Conservation (phyloP, 2,888 invertebrate genomes). For the Cabera pusaria region DNA sequence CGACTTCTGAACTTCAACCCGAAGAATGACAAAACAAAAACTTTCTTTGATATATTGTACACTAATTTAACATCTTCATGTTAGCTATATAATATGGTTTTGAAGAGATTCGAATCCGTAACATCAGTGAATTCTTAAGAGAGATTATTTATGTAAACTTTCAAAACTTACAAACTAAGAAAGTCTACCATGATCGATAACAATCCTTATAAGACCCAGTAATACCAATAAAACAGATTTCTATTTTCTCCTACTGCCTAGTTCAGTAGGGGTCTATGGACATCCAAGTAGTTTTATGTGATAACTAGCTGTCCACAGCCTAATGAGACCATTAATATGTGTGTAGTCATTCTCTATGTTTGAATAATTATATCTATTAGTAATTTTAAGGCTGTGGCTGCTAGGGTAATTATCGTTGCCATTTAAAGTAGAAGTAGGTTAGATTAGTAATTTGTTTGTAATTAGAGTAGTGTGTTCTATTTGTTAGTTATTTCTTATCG, state of each 20-base stretch:
- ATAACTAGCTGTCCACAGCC: slow-evolving; percentile 40
- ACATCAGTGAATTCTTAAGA: too few species aligned
- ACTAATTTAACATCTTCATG: too few species aligned
- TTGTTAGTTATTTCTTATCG: slow-evolving; percentile 3
- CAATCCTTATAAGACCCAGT: slow-evolving; percentile 6
- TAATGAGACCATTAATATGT: slow-evolving; percentile 52
- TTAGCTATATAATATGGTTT: too few species aligned
- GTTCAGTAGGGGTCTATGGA: slow-evolving; percentile 33
- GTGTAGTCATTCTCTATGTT: slow-evolving; percentile 12
- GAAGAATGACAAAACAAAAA: too few species aligned
- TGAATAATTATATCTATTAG: slow-evolving; percentile 34
- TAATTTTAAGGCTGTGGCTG: slow-evolving; percentile 42
- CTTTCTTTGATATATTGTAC: too few species aligned
- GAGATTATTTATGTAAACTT: too few species aligned
- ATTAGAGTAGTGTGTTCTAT: slow-evolving; percentile 17
- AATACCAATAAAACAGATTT: slow-evolving; percentile 27
- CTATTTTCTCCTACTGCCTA: slow-evolving; percentile 35
- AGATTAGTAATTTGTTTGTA: slow-evolving; percentile 38
- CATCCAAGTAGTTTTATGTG: slow-evolving; percentile 41
- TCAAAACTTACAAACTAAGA: too few species aligned
- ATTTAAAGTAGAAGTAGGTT: slow-evolving; percentile 53
- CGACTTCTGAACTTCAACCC: too few species aligned
- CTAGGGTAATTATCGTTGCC: slow-evolving; percentile 56
- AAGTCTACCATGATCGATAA: slow-evolving; percentile 1
- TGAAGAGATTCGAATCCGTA: too few species aligned